phyloP scores from a whole-genome alignment of 2,888 invertebrate species.

The Byasa hedistus region DNA sequence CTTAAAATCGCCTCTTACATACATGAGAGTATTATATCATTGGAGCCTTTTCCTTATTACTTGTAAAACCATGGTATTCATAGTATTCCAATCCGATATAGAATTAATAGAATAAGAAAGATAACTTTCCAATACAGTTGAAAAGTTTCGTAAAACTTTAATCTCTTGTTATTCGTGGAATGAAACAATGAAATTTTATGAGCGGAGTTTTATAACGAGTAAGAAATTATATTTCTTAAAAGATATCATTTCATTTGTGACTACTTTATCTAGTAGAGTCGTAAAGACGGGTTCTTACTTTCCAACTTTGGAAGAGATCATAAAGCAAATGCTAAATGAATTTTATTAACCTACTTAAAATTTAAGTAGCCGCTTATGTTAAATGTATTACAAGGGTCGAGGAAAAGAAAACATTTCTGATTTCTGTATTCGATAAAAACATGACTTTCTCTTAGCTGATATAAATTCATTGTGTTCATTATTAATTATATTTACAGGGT shows the following conservation, averaged over 20 bases:
- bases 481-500: too few species aligned
- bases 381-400: background rate
- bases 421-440: background rate
- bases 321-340: slow-evolving; percentile 9
- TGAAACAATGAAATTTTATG: slow-evolving; percentile 3
- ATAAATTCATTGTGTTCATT: background rate
- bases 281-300: slow-evolving; percentile 3
- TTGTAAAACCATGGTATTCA: too few species aligned
- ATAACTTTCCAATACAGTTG: background rate
- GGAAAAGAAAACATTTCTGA: background rate
- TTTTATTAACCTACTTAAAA: slow-evolving; percentile 11
- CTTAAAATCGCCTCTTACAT: too few species aligned
- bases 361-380: slow-evolving; percentile 2
- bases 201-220: background rate
- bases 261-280: background rate
- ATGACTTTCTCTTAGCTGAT: background rate
- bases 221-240: slow-evolving; percentile 1
- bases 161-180: background rate
- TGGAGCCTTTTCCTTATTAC: too few species aligned
- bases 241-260: background rate
- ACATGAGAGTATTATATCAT: too few species aligned
- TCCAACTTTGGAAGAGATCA: slow-evolving; percentile 4
- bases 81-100: too few species aligned
- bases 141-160: slow-evolving; percentile 3
- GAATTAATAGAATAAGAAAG: background rate